A percentile compares a stretch with the other conserved stretches of the same genome.
phyloP scores from a whole-genome alignment of 2,113 vertebrate genomes.

The Aptenodytes forsteri region DNA sequence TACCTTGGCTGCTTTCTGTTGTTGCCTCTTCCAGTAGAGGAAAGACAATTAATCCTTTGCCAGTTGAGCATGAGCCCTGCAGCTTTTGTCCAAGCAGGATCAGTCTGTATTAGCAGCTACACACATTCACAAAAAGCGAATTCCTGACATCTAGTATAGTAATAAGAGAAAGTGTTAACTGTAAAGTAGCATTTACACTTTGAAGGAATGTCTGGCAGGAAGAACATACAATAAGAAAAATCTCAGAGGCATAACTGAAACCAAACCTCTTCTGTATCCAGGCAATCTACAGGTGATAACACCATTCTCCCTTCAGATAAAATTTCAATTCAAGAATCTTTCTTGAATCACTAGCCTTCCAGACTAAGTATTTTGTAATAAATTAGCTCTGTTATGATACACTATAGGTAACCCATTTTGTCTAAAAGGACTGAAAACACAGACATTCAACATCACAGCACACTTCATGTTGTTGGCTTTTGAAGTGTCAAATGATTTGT shows the following conservation, averaged over 20 bases:
- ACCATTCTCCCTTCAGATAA: background rate
- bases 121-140: background rate
- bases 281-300: background rate
- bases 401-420: background rate
- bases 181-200: background rate
- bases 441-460: background rate
- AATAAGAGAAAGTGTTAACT: background rate
- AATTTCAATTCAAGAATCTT: background rate
- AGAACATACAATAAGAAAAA: background rate
- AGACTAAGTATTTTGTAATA: background rate
- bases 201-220: background rate
- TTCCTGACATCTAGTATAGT: background rate
- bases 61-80: background rate
- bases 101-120: background rate
- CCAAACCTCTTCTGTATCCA: background rate
- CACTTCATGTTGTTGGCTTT: background rate
- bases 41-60: background rate
- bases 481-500: conserved; percentile 12
- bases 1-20: background rate
- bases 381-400: background rate
- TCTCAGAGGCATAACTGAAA: background rate
- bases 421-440: background rate
- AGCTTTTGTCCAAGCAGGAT: background rate
- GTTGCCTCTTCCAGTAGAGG: background rate
- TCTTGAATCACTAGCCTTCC: background rate